phyloP scores from a whole-genome alignment of 2,797 vertebrate genomes.

The Clarias pachynema region DNA sequence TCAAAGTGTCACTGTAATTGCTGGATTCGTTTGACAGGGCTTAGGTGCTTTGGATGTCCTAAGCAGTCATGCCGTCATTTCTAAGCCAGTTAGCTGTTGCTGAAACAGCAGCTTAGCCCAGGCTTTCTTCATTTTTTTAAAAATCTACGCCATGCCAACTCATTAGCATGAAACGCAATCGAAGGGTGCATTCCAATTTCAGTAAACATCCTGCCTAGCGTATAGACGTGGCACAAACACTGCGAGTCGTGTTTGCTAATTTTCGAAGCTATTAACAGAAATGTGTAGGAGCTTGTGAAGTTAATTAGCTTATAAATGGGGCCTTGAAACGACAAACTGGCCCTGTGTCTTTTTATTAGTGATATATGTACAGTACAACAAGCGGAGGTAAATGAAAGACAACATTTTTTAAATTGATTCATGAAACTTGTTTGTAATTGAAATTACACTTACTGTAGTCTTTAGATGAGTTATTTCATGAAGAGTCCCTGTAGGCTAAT shows the following conservation, averaged over 20 bases:
- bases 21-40: constrained; percentile 37
- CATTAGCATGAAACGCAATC: constrained; percentile 12
- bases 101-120: constrained; percentile 24
- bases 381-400: neutral
- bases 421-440: neutral
- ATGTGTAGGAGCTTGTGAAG: neutral
- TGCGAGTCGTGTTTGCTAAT: neutral
- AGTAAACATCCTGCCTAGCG: neutral
- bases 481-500: neutral
- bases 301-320: constrained; percentile 1
- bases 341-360: constrained; percentile 27
- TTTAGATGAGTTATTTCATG: neutral
- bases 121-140: constrained; percentile 1
- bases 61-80: constrained; percentile 26
- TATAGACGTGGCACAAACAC: neutral
- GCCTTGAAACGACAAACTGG: constrained; percentile 29
- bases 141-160: neutral
- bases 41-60: constrained; percentile 38
- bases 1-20: constrained; percentile 37
- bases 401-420: neutral
- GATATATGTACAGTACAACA: constrained; percentile 18
- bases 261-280: neutral
- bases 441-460: neutral
- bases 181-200: neutral
- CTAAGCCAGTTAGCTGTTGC: constrained; percentile 35